Evolutionary conservation across 1,140 invertebrate genomes (phyloP), one percentile per base, ranked within the genome.

Genomic region (Lordiphosa clarofinis): DNA sequence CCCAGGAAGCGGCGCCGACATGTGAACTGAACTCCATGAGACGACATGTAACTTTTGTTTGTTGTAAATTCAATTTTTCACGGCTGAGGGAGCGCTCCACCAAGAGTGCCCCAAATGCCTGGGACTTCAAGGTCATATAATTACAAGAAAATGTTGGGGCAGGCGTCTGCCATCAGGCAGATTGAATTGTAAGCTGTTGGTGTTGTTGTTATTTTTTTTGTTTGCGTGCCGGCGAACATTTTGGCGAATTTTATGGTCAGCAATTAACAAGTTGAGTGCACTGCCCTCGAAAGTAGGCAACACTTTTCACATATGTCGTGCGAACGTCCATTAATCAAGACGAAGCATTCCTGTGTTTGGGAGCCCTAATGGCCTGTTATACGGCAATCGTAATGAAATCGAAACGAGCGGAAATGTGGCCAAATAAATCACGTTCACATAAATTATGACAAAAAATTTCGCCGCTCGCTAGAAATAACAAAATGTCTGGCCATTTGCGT

Each of bases 1-100:
- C 9, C 36, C 54, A 60, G 64, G 53, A 74, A 58, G 39, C 42
- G 35, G 42, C 39, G 57, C 42, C 61, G 52, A 50, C 60, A 74
- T 66, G 56, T 61, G 64, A 62, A 57, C 54, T 55, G 10, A 12
- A 50, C 53, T 43, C 39, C n/a, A 31, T 40, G 21, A 31, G 55
- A 43, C 44, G 38, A 82, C 67, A 75, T 76, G 56, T 72, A 68
- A 72, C 72, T 72, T 79, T 75, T 58, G 67, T 73, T 81, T 82
- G 72, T 76, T 81, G 59, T 82, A 82, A 81, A 82, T 82, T 82
- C 65, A 75, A 82, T 81, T 81, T 81, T 68, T 56, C 49, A 66
- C 46, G 56, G 52, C 61, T 65, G 42, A 46, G 58, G 38, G 53
- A 61, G 56, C 42, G 64, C 15, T 38, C n/a, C n/a, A n/a, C 33